Percentiles rank a stretch among this genome's conserved stretches.
phyloP scores from a whole-genome alignment of 2,113 vertebrate genomes.

The Colistium nudipinnis region DNA sequence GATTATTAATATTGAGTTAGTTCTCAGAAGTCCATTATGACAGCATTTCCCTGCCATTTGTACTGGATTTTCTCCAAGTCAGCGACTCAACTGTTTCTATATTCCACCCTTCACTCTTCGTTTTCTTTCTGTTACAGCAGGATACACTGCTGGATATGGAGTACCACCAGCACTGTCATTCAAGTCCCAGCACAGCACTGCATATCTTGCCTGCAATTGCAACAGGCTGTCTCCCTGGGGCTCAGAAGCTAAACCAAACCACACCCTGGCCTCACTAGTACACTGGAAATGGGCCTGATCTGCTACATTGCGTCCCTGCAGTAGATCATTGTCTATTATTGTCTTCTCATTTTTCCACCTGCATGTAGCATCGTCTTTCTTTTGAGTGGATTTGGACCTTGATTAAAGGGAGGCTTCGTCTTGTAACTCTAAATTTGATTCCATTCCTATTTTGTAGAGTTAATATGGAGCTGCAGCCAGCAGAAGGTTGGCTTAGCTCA shows the following conservation, averaged over 20 bases:
- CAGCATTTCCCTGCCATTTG: slow-evolving; percentile 17
- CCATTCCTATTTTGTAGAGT: not conserved
- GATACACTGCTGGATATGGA: slow-evolving; percentile 10
- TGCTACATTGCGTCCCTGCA: not conserved
- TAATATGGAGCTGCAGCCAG: not conserved
- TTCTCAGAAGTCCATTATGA: slow-evolving; percentile 34
- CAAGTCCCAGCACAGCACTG: slow-evolving; percentile 61
- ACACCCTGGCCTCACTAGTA: slow-evolving; percentile 21
- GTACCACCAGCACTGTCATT: slow-evolving; percentile 44
- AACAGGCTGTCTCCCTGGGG: slow-evolving; percentile 43
- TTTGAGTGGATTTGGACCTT: not conserved
- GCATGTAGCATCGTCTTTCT: not conserved
- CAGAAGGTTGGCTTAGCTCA: not conserved
- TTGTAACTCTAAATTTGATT: not conserved
- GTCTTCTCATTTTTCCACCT: slow-evolving; percentile 7
- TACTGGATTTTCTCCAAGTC: not conserved
- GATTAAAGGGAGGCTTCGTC: not conserved
- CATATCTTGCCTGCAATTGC: slow-evolving; percentile 64
- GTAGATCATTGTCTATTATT: not conserved
- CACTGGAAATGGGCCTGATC: slow-evolving; percentile 8
- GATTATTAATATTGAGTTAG: slow-evolving; percentile 33
- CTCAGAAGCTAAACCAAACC: not conserved
- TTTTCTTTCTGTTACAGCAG: not conserved
- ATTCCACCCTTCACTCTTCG: not conserved
- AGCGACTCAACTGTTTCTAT: not conserved